Evolutionary conservation across 2,888 invertebrate genomes (phyloP), one percentile per base, ranked within the genome.

Genomic region (Drosophila prostipennis): DNA sequence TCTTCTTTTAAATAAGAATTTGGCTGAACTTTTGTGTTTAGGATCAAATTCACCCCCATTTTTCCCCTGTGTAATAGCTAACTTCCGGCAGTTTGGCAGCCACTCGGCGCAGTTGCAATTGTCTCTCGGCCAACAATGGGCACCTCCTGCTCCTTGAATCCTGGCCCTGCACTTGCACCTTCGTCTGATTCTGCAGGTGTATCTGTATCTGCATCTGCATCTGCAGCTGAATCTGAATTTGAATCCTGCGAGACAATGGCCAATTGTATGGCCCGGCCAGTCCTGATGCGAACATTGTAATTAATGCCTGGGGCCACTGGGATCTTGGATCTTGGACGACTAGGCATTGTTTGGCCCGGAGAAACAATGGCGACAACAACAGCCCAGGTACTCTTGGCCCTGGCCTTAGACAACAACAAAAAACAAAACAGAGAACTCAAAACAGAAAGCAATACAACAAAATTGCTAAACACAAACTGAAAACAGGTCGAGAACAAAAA

Each of bases 61-160:
- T 42, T 43, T 19, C 2, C 11, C 0, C 42, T 13, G 61, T 63
- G 61, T 46, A 23, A n/a, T 53, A 63, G 58, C 80, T 14, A 10
- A 79, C 82, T 85, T 82, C 80, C 85, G 85, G 83, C 83, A 69
- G 83, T 76, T 77, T 77, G 72, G 61, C 69, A 70, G 77, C 53
- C 70, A 64, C 73, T 61, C 32, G 58, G 73, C 69, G 72, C 72
- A 70, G 70, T 64, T 80, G 65, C 82, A 75, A 78, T 76, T 83
- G 80, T 86, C 76, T 79, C 49, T 48, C 3, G 76, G 39, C 61
- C 65, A 84, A 73, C 78, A 81, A 83, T 67, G 61, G 64, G 40
- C 46, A 16, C 26, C 37, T 14, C 5, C 52, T 11, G 36, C 46
- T 19, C 53, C 26, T 40, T 14, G 11, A 34, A 19, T 60, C 39